phyloP scores from a whole-genome alignment of 1,140 invertebrate genomes.

The Ceratina australensis region DNA sequence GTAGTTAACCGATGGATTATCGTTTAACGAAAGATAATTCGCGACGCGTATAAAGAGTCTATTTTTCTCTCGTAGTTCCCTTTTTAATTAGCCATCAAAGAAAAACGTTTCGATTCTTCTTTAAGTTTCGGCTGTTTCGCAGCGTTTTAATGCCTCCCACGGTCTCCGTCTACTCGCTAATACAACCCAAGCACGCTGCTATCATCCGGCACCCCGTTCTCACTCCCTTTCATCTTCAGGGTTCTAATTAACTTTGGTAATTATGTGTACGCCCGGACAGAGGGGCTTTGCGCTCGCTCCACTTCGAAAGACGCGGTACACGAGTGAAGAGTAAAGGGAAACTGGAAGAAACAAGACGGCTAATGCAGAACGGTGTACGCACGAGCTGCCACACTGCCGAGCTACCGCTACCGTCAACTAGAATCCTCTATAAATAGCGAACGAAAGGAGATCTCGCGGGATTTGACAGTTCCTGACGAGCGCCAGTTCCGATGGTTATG shows the following conservation, averaged over 20 bases:
- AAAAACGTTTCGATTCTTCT: conserved; percentile 14
- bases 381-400: not conserved
- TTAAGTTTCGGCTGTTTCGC: conserved; percentile 9
- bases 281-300: conserved; percentile 44
- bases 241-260: conserved; percentile 66
- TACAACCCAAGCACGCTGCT: conserved; percentile 48
- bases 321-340: not conserved
- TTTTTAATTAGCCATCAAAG: no score
- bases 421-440: conserved; percentile 46
- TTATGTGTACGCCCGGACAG: conserved; percentile 62
- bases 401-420: conserved; percentile 14
- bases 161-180: conserved; percentile 30
- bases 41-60: no score
- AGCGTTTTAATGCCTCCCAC: conserved; percentile 31
- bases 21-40: no score
- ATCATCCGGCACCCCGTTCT: conserved; percentile 24
- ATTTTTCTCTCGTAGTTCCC: no score
- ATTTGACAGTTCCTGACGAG: conserved; percentile 31
- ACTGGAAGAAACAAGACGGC: conserved; percentile 5
- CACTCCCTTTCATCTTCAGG: conserved; percentile 59
- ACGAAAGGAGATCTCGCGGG: conserved; percentile 10
- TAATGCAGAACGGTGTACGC: conserved; percentile 11
- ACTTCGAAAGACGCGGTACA: not conserved
- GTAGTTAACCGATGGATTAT: no score
- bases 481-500: conserved; percentile 11